Percentiles rank a stretch among this genome's conserved stretches.
Conservation (phyloP, 2,113 vertebrate genomes). For the Prochilodus magdalenae region DNA sequence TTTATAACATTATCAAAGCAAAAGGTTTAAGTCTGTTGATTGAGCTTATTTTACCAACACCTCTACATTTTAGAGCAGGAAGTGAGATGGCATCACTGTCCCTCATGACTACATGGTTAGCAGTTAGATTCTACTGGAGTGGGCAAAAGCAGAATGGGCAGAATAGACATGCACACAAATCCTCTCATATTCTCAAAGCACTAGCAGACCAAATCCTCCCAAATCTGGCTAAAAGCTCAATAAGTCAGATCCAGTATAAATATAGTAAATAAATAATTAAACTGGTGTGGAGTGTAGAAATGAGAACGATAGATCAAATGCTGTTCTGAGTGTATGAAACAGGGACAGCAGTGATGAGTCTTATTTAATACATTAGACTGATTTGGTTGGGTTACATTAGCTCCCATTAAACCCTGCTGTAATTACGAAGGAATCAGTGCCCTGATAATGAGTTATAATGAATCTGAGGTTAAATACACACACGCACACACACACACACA, state of each 20-base stretch:
- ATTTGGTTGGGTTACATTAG: constrained; percentile 32
- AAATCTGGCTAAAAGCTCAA: constrained; percentile 2
- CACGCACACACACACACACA: neutral
- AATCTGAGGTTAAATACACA: constrained; percentile 13
- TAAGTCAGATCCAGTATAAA: neutral
- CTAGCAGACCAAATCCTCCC: constrained; percentile 9
- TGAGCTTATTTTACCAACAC: too few species aligned
- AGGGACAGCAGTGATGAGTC: constrained; percentile 25
- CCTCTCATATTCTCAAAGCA: neutral
- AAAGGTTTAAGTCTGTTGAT: too few species aligned
- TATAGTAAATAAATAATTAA: constrained; percentile 33
- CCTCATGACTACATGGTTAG: too few species aligned
- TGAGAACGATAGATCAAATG: neutral
- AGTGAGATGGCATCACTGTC: too few species aligned
- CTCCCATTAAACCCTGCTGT: constrained; percentile 21
- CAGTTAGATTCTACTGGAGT: too few species aligned
- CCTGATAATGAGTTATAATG: constrained; percentile 34
- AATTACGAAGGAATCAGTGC: constrained; percentile 38
- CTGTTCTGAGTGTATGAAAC: constrained; percentile 24
- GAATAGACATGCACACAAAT: neutral
- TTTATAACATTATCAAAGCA: too few species aligned
- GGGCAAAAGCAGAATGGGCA: too few species aligned
- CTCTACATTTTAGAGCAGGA: too few species aligned
- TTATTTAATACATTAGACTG: constrained; percentile 36
- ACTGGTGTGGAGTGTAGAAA: constrained; percentile 1